Base-by-base conservation (phyloP, 2,888 invertebrate genomes). In the Nomada ruficornis region DNA sequence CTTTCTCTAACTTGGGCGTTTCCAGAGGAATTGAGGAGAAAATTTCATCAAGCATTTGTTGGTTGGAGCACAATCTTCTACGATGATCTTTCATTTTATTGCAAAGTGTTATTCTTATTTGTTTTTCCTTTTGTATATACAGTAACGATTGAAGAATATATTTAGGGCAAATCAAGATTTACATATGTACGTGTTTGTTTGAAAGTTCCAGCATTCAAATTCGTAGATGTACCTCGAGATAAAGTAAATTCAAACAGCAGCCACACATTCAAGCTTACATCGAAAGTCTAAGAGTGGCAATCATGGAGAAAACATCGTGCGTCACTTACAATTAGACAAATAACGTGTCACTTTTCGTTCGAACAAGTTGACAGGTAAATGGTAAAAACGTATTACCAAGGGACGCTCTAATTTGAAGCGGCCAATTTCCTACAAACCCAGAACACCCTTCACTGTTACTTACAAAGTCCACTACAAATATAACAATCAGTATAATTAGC, bases 21-120 rank as follows among this genome's bases (percentile, higher is more conserved):
- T 44, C 44, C 47, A 29, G 50, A 18, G 47, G 50, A 67, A 69
- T 80, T 69, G 59, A 59, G 55, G 77, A 69, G 69, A 84, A 82
- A 84, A 79, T 42, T 52, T 10, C 57, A 42, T 75, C 73, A 55
- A 63, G 44, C 78, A 74, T 20, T 73, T 81, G 78, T 55, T 55
- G 20, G 57, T 26, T 36, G 57, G 52, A 44, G 52, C 18, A 59
- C 44, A 60, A 36, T 72, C 47, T 52, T 60, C 9, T 13, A 29
- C 15, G n/a, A 73, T 57, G 78, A 73, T 20, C 13, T 54, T 36
- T 50, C 47, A 29, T 26, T 55, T 73, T 54, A 52, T n/a, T 15
- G 26, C n/a, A 44, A 62, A 57, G 10, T 15, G 7, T 20, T 15
- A 11, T 5, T 23, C 42, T 42, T 18, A 13, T 23, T 68, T 23